Evolutionary conservation across 2,888 invertebrate species (phyloP), one percentile per base, ranked within the genome.

Genomic region (Agrotis ipsilon): DNA sequence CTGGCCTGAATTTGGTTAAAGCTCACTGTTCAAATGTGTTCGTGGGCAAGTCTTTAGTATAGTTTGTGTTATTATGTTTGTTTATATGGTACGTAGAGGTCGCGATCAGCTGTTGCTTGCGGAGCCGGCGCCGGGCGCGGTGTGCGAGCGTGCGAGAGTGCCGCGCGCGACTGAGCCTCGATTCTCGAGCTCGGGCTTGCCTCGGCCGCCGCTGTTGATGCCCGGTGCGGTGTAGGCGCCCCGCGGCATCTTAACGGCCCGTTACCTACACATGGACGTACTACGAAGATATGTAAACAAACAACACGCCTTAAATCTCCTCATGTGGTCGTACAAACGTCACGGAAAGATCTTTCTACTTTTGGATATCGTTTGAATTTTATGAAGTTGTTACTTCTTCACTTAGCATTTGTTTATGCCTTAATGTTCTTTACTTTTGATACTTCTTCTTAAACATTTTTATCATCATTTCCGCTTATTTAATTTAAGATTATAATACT

Each of bases 251-350:
- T 88, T 87, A 87, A 87, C 92, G 91, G 88, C 84, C 93, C 93
- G 93, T 93, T 93, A 93, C 90, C 89, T 92, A 92, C 94, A 92
- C 94, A 92, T 91, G 91, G 88, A 88, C 91, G 86, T 94, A 94
- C 93, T 94, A 95, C 93, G 88, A 82, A 88, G 88, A 90, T 92
- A 93, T 88, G 94, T 95, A 95, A 95, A 95, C 93, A 95, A 95
- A 95, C 94, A 93, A 92, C 88, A 87, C 86, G 85, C 84, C 82
- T 87, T 85, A 80, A 83, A 72, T 84, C 82, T 82, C 78, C 76
- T 83, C 72, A 79, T 83, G 80, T 81, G 70, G 73, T 68, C 59
- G 74, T 64, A 75, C 64, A 84, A 80, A 83, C 80, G 82, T 81
- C 83, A 79, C 86, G 79, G 73, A 82, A 75, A 71, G 62, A 77